Evolutionary conservation across 2,888 invertebrate species (phyloP).

Genomic region (Hyles lineata): DNA sequence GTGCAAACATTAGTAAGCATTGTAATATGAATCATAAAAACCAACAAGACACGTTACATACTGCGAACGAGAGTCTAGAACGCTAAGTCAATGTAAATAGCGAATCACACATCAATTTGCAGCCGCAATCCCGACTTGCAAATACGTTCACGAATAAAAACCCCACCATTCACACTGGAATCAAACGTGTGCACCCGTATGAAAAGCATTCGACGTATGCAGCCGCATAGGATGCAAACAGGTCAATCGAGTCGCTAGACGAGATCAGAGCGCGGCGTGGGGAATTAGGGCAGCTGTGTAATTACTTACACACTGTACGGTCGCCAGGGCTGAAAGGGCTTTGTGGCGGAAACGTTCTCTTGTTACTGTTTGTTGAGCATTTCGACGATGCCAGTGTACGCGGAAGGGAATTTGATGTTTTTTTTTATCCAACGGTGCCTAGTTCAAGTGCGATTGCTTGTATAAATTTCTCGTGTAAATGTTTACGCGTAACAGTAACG

Average conservation of each 20-base stretch:
- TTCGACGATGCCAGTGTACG: constrained; percentile 43
- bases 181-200: constrained; percentile 35
- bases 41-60: background rate
- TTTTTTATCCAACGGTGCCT: constrained; percentile 4
- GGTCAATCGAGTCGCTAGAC: constrained; percentile 55
- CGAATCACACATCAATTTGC: background rate
- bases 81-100: background rate
- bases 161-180: background rate
- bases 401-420: constrained; percentile 44
- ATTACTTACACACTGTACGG: constrained; percentile 68
- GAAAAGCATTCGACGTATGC: constrained; percentile 44
- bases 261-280: constrained; percentile 55
- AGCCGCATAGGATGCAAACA: constrained; percentile 54
- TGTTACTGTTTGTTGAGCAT: constrained; percentile 68
- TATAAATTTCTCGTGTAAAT: constrained; percentile 33
- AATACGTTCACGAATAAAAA: constrained; percentile 14
- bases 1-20: background rate
- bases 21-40: background rate
- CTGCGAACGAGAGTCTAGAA: background rate
- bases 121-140: constrained; percentile 11
- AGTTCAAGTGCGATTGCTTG: background rate
- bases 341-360: constrained; percentile 64
- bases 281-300: constrained; percentile 74
- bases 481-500: constrained; percentile 27
- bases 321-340: constrained; percentile 66